A percentile compares a stretch with the other conserved stretches of the same genome.
phyloP scores from a whole-genome alignment of 2,888 invertebrate species.

The Brachycybe producta region DNA sequence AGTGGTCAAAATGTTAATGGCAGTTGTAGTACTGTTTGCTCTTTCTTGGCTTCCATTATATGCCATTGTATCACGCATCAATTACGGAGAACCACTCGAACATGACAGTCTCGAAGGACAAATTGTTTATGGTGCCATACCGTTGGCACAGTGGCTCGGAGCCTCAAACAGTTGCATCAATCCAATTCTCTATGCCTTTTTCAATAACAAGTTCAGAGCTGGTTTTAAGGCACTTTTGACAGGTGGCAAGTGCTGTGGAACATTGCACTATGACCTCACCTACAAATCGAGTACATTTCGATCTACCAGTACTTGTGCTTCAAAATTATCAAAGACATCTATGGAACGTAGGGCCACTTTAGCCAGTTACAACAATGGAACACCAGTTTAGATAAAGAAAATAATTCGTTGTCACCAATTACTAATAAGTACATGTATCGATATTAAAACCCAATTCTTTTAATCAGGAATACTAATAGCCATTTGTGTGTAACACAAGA shows the following conservation, averaged over 20 bases:
- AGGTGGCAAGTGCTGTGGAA: constrained; percentile 29
- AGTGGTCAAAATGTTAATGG: constrained; percentile 86
- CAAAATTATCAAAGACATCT: constrained; percentile 16
- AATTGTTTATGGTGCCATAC: constrained; percentile 37
- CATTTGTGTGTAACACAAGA: no score
- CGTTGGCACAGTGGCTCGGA: constrained; percentile 29
- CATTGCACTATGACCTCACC: constrained; percentile 11
- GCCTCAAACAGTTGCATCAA: constrained; percentile 32
- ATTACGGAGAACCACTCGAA: constrained; percentile 31
- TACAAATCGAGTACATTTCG: constrained; percentile 14
- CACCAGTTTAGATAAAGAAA: not conserved
- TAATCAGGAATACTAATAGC: no score
- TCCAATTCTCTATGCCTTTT: constrained; percentile 32
- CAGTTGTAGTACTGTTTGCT: constrained; percentile 80
- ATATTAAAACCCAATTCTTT: no score
- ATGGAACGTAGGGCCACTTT: constrained; percentile 2
- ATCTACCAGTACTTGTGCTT: constrained; percentile 15
- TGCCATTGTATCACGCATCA: constrained; percentile 73
- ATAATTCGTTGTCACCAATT: no score
- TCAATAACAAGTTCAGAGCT: constrained; percentile 30
- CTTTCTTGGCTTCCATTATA: constrained; percentile 87
- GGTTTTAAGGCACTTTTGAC: constrained; percentile 26
- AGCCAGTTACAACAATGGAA: not conserved
- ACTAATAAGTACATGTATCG: no score
- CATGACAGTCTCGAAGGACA: constrained; percentile 54